A percentile compares a stretch with the other conserved stretches of the same genome.
Evolutionary conservation across 1,140 invertebrate genomes (phyloP).

Genomic region (Drosophila watanabei): DNA sequence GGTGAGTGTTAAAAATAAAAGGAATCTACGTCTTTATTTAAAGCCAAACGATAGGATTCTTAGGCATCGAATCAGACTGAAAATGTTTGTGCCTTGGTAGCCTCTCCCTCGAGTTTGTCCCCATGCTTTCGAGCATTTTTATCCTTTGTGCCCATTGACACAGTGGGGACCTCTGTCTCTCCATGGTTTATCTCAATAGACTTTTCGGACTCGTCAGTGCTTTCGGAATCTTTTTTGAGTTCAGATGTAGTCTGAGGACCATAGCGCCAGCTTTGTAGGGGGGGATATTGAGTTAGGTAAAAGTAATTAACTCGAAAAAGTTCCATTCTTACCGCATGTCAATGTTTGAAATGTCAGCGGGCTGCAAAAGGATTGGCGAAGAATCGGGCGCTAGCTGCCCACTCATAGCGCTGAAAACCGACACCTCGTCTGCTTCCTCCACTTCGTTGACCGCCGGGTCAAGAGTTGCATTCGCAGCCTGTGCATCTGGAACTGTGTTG

Average conservation of each 20-base stretch:
- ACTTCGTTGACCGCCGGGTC: neutral
- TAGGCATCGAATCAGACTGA: neutral
- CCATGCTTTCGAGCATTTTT: neutral
- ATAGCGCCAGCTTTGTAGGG: constrained; percentile 29
- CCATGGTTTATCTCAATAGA: too few relatives aligned
- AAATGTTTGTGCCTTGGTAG: neutral
- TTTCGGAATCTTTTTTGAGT: neutral
- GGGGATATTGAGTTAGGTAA: neutral
- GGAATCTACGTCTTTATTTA: constrained; percentile 6
- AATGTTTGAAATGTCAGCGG: constrained; percentile 13
- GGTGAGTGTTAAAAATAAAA: constrained; percentile 51
- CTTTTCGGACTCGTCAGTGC: neutral
- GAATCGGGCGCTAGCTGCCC: neutral
- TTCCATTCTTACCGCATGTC: constrained; percentile 2
- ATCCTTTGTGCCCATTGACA: neutral
- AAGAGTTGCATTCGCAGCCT: neutral
- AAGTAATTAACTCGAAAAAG: too few relatives aligned
- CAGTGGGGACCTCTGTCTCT: neutral
- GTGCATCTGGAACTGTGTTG: neutral
- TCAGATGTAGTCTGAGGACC: neutral
- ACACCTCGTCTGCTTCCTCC: neutral
- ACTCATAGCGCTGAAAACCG: neutral
- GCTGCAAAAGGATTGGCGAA: constrained; percentile 16
- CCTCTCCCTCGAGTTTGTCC: neutral
- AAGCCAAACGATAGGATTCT: neutral